A percentile compares a stretch with the other conserved stretches of the same genome.
These are phyloP conservation scores for Centropyge bicolor DNA, from an alignment of 2,797 vertebrate species.

Conservation along the genomic window DNA sequence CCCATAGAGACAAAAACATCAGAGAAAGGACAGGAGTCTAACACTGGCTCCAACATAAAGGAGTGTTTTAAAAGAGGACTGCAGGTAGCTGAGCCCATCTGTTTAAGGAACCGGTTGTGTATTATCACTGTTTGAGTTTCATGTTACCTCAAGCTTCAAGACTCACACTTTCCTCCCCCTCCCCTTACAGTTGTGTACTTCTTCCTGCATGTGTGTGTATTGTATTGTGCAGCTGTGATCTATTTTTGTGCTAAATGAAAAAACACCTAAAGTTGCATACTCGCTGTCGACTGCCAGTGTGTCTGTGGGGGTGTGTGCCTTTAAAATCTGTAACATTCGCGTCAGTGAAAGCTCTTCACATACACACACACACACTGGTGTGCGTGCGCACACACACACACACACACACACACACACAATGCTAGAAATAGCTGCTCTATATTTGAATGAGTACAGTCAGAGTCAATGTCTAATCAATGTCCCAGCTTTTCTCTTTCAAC, in stretches of 20 bases:
- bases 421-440: slow-evolving; percentile 81
- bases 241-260: slow-evolving; percentile 34
- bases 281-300: slow-evolving; percentile 39
- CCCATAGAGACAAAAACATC: neutral
- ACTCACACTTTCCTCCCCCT: neutral
- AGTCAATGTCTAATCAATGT: slow-evolving; percentile 80
- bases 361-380: slow-evolving; percentile 35
- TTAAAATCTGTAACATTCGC: slow-evolving; percentile 64
- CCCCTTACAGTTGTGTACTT: slow-evolving; percentile 25
- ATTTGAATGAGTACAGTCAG: slow-evolving; percentile 80
- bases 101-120: neutral
- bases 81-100: slow-evolving; percentile 10
- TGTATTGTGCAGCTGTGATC: slow-evolving; percentile 35
- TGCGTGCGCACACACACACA: slow-evolving; percentile 17
- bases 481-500: slow-evolving; percentile 52
- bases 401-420: slow-evolving; percentile 49
- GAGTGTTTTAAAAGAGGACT: neutral
- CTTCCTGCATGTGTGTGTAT: slow-evolving; percentile 12
- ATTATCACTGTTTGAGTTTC: slow-evolving; percentile 20
- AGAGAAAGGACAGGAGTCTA: neutral
- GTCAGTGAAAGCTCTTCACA: slow-evolving; percentile 61
- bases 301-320: slow-evolving; percentile 51
- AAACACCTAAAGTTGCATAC: slow-evolving; percentile 41
- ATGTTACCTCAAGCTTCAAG: slow-evolving; percentile 17
- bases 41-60: neutral